Conservation (phyloP, 1,140 invertebrate species). For the Subanguina moxae region DNA sequence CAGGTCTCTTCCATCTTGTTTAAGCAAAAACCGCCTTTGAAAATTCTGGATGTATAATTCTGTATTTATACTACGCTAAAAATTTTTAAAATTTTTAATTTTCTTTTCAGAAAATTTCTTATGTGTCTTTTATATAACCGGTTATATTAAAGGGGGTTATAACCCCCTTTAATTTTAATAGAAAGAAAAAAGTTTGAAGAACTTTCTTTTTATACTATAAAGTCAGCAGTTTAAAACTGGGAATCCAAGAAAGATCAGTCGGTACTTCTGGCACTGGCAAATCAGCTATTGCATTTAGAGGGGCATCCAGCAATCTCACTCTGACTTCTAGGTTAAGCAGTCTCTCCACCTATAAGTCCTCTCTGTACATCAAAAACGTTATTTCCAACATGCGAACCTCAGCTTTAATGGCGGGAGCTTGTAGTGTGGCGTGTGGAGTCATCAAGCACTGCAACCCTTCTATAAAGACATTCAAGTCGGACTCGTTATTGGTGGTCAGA, state of each 20-base stretch:
- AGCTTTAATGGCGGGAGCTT: slow-evolving; percentile 17
- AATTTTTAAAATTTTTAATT: no score
- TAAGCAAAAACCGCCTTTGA: no score
- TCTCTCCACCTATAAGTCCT: slow-evolving; percentile 30
- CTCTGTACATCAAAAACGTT: background rate
- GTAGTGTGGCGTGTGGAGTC: slow-evolving; percentile 21
- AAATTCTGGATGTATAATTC: no score
- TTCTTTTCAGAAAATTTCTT: no score
- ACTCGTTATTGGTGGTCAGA: slow-evolving; percentile 26
- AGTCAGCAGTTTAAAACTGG: background rate
- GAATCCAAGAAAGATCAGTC: slow-evolving; percentile 37
- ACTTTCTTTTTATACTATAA: no score
- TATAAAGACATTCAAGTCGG: slow-evolving; percentile 14
- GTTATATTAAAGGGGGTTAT: no score
- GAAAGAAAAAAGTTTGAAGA: no score
- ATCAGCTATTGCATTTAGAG: background rate
- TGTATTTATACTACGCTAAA: no score
- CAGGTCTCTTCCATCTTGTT: no score
- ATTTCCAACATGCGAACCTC: slow-evolving; percentile 12
- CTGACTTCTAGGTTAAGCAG: slow-evolving; percentile 33
- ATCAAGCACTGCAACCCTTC: slow-evolving; percentile 30
- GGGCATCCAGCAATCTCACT: slow-evolving; percentile 25
- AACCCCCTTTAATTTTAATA: no score
- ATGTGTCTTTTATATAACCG: no score
- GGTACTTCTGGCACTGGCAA: slow-evolving; percentile 23